A percentile compares a stretch with the other conserved stretches of the same genome.
Evolutionary conservation across 2,113 vertebrate genomes (phyloP).

Genomic region (Dasyurus viverrinus): DNA sequence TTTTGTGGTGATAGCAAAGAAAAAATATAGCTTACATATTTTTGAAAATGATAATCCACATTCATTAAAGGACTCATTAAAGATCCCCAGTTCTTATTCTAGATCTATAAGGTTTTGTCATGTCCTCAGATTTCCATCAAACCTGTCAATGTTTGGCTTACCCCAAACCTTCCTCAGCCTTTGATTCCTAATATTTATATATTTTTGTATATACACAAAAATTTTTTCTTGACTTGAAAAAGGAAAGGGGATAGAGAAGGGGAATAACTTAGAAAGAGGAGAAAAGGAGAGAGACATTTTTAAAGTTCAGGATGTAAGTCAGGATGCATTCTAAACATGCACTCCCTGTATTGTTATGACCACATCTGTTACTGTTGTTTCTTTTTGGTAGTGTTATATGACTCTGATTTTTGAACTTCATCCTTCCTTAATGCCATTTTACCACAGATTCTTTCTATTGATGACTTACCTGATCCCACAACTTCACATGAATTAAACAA

Average conservation of each 20-base stretch:
- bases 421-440: background rate
- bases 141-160: conserved; percentile 8
- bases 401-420: conserved; percentile 50
- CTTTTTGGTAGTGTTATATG: conserved; percentile 36
- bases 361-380: conserved; percentile 73
- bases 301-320: conserved; percentile 47
- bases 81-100: conserved; percentile 21
- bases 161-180: conserved; percentile 16
- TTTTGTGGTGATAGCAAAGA: background rate
- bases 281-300: conserved; percentile 54
- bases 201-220: background rate
- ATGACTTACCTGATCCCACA: conserved; percentile 72
- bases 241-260: conserved; percentile 23
- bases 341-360: conserved; percentile 51
- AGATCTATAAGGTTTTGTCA: background rate
- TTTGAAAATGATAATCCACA: background rate
- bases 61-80: background rate
- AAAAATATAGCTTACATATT: background rate
- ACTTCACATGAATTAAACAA: conserved; percentile 49
- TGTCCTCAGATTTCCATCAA: conserved; percentile 4
- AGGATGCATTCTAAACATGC: conserved; percentile 59
- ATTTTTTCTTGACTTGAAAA: conserved; percentile 31
- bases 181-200: conserved; percentile 14
- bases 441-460: conserved; percentile 1
- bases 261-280: conserved; percentile 58